These are phyloP conservation scores for Blennius ocellaris DNA, from an alignment of 2,113 vertebrate species.

Conservation along the genomic window DNA sequence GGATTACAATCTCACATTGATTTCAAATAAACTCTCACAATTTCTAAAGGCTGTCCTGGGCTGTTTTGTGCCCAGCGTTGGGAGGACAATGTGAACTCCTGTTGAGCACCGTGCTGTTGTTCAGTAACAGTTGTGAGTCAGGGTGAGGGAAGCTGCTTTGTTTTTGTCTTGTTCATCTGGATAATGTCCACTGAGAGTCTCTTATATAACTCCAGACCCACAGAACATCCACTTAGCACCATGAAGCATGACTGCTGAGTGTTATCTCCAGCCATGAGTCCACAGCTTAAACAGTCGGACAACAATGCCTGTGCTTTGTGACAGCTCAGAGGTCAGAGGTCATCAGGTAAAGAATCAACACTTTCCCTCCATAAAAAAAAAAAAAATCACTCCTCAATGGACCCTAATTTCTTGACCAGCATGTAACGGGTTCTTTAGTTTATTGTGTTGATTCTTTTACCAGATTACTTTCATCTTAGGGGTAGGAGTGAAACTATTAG, in stretches of 20 bases:
- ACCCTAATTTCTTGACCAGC: too few relatives aligned
- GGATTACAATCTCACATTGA: not conserved
- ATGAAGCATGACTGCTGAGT: constrained; percentile 58
- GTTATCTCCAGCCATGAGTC: constrained; percentile 40
- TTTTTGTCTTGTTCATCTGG: constrained; percentile 77
- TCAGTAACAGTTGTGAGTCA: constrained; percentile 59
- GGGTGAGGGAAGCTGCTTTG: constrained; percentile 58
- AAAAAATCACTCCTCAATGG: too few relatives aligned
- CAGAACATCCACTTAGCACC: constrained; percentile 70
- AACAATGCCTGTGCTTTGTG: constrained; percentile 5
- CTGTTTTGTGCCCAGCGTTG: not conserved
- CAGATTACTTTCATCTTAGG: too few relatives aligned
- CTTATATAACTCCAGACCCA: constrained; percentile 67
- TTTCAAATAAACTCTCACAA: too few relatives aligned
- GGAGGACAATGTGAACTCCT: constrained; percentile 19
- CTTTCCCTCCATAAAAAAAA: not conserved
- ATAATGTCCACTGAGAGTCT: constrained; percentile 65
- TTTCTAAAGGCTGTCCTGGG: not conserved
- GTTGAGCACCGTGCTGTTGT: constrained; percentile 27
- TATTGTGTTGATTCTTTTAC: too few relatives aligned
- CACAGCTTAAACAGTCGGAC: constrained; percentile 12
- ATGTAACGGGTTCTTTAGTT: too few relatives aligned
- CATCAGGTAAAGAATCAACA: constrained; percentile 5
- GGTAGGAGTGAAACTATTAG: too few relatives aligned
- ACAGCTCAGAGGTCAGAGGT: not conserved